Evolutionary conservation across 2,888 invertebrate species (phyloP).

Genomic region (Gari tellinella): DNA sequence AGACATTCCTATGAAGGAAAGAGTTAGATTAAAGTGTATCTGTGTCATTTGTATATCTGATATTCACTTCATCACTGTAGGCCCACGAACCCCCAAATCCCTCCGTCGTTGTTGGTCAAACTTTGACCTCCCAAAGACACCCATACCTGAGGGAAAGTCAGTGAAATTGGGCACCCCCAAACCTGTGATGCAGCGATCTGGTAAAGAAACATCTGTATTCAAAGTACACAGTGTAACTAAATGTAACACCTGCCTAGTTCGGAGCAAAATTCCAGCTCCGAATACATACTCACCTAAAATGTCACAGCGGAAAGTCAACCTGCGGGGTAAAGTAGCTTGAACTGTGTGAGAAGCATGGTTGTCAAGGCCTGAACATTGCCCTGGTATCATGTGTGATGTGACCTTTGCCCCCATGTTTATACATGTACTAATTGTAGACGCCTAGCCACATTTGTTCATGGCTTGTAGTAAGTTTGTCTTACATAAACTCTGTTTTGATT

Average conservation of each 20-base stretch:
- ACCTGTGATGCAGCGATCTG: conserved; percentile 31
- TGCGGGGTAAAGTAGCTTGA: conserved; percentile 66
- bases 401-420: too few species aligned
- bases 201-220: conserved; percentile 41
- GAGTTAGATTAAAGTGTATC: too few species aligned
- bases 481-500: too few species aligned
- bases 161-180: conserved; percentile 5
- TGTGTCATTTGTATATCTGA: too few species aligned
- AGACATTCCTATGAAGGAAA: too few species aligned
- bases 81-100: conserved; percentile 65
- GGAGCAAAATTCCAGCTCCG: conserved; percentile 65
- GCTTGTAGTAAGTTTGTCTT: too few species aligned
- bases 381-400: not conserved
- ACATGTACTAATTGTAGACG: too few species aligned
- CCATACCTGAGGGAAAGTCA: conserved; percentile 66
- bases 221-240: conserved; percentile 36
- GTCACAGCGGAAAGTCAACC: conserved; percentile 42
- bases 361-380: not conserved
- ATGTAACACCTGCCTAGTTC: conserved; percentile 26
- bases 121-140: conserved; percentile 69
- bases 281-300: conserved; percentile 38
- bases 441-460: too few species aligned
- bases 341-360: conserved; percentile 5
- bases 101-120: conserved; percentile 71
- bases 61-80: conserved; percentile 34